These are phyloP conservation scores for Notiomystis cincta DNA, from an alignment of 2,113 vertebrate species.

Conservation along the genomic window DNA sequence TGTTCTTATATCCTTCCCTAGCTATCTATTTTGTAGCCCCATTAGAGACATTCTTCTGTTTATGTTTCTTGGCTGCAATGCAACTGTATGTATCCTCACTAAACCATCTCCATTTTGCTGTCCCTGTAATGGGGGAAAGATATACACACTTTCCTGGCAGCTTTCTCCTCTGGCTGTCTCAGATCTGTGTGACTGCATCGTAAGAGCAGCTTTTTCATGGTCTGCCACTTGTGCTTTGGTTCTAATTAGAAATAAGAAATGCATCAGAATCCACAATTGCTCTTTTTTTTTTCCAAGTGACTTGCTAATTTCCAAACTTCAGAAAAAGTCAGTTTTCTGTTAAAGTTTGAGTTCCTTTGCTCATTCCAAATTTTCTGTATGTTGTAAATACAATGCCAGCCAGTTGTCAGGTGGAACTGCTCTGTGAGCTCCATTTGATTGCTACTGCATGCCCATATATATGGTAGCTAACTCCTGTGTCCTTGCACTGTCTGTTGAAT, in stretches of 20 bases:
- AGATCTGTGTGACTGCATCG: background rate
- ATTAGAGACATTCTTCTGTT: constrained; percentile 23
- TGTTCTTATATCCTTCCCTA: background rate
- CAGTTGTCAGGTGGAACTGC: background rate
- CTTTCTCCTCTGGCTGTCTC: background rate
- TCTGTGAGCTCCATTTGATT: background rate
- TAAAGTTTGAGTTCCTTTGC: background rate
- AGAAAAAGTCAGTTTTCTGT: background rate
- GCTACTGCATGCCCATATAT: background rate
- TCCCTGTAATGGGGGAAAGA: background rate
- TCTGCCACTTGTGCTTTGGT: background rate
- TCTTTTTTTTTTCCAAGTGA: background rate
- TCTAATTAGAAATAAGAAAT: constrained; percentile 17
- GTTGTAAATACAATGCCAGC: background rate
- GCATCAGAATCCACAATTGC: background rate
- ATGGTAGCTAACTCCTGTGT: background rate
- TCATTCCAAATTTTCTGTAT: background rate
- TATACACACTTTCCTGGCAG: background rate
- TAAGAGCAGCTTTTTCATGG: constrained; percentile 16
- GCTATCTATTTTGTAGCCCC: background rate
- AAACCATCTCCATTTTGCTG: constrained; percentile 13
- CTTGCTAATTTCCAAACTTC: background rate
- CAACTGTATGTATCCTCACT: background rate
- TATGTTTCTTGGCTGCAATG: background rate
- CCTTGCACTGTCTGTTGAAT: background rate